Conservation (phyloP, 1,140 invertebrate species). For the Plectrocnemia conspersa region DNA sequence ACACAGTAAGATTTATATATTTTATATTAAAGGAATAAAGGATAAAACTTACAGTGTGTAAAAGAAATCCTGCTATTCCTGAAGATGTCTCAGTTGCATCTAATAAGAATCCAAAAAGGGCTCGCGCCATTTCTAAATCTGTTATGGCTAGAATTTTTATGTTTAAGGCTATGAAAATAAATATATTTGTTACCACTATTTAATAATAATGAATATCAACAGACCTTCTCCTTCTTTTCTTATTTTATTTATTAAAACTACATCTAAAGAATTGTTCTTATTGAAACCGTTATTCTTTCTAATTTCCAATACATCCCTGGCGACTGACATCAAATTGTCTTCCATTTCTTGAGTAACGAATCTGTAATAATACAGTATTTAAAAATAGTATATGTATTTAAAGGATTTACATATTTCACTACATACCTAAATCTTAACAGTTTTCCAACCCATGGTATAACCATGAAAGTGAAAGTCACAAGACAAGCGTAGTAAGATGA, state of each 20-base stretch:
- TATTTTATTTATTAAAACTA: too few relatives aligned
- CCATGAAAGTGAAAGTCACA: conserved; percentile 7
- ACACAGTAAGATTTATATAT: neutral
- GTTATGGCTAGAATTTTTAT: too few relatives aligned
- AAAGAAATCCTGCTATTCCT: neutral
- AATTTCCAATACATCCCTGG: neutral
- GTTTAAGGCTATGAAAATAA: too few relatives aligned
- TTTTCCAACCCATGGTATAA: conserved; percentile 3
- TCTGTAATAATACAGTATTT: neutral
- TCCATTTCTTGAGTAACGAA: neutral
- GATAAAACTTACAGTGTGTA: too few relatives aligned
- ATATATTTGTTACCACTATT: too few relatives aligned
- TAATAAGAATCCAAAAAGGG: conserved; percentile 6
- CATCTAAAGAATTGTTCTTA: conserved; percentile 1
- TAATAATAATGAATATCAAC: too few relatives aligned
- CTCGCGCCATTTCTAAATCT: neutral
- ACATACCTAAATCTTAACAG: conserved; percentile 9
- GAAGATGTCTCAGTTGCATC: conserved; percentile 16
- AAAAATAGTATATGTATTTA: neutral
- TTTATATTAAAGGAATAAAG: too few relatives aligned
- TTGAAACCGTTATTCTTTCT: neutral
- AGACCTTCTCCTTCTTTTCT: too few relatives aligned
- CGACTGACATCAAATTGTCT: neutral
- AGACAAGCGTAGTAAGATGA: neutral
- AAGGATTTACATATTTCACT: neutral